Evolutionary conservation across 1,140 invertebrate genomes (phyloP).

Genomic region (Ips typographus): DNA sequence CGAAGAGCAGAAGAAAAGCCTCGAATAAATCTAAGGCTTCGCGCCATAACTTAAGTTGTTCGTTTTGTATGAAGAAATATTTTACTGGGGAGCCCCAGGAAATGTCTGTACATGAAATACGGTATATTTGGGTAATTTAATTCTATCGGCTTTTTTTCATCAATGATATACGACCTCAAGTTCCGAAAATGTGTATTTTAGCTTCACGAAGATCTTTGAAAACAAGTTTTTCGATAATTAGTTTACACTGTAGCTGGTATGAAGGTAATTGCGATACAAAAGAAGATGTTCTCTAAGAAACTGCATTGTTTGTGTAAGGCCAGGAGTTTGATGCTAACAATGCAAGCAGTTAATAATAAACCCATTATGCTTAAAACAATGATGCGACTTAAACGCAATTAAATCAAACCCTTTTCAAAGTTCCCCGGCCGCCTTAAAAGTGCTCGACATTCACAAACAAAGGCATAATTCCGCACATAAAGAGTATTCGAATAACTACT

Average conservation of each 20-base stretch:
- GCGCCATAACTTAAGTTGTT: slow-evolving; percentile 27
- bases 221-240: not conserved
- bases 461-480: slow-evolving; percentile 13
- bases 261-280: no score
- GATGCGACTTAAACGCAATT: not conserved
- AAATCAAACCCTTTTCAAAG: not conserved
- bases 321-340: no score
- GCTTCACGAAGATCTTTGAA: not conserved
- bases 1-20: slow-evolving; percentile 7
- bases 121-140: slow-evolving; percentile 30
- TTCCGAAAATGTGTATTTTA: not conserved
- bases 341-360: not conserved
- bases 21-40: slow-evolving; percentile 24
- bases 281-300: no score
- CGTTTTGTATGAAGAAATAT: slow-evolving; percentile 24
- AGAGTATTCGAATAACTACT: slow-evolving; percentile 8
- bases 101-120: slow-evolving; percentile 32
- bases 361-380: slow-evolving; percentile 1
- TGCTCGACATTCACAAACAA: slow-evolving; percentile 4
- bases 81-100: slow-evolving; percentile 23
- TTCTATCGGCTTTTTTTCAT: slow-evolving; percentile 23
- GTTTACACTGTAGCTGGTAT: no score
- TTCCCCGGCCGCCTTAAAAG: not conserved
- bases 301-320: no score
- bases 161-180: slow-evolving; percentile 8